Evolutionary conservation across 1,140 invertebrate species (phyloP), one percentile per base, ranked within the genome.

Genomic region (Saccostrea glomerata): DNA sequence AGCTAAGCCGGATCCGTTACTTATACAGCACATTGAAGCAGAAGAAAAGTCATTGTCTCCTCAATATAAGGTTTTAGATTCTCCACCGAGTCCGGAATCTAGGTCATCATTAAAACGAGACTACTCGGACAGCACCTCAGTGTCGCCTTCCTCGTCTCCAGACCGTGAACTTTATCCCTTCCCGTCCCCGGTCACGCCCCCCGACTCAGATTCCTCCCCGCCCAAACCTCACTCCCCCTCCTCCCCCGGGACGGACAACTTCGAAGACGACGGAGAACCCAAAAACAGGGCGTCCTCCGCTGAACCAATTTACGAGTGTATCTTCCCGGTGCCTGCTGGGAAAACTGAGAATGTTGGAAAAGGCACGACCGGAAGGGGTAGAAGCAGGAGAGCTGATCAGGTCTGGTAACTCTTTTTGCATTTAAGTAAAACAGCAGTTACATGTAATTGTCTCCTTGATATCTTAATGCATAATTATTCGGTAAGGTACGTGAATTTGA

Each of bases 181-280:
- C 87, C 93, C 93, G 15, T 94, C 93, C 1, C 94, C 94, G 6
- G 94, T 94, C 17, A 94, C 94, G 23, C 93, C 94, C 20, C 94
- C 93, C 0, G 94, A 94, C 77, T 94, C 93, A 0, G 93, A 94
- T 82, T 92, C 92, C 5, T 94, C 94, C 6, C 94, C 94, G 54
- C 94, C 94, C 47, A 93, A 94, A 88, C 93, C 94, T n/a, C 93
- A 93, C 73, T 94, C 94, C 7, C 94, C 94, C 0, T 94, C 94
- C 11, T 94, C 93, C 0, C 90, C 91, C 0, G 91, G 91, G 23
- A 93, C 92, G 12, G 93, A 93, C 87, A 77, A 77, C 25, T 91
- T 93, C 66, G 92, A 92, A 83, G 92, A 94, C 47, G 92, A 93
- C 40, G 86, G 88, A 82, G 40, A 84, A 20, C 47, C 3, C 3